Evolutionary conservation across 2,888 invertebrate species (phyloP), one percentile per base, ranked within the genome.

Genomic region (Baccha elongata): DNA sequence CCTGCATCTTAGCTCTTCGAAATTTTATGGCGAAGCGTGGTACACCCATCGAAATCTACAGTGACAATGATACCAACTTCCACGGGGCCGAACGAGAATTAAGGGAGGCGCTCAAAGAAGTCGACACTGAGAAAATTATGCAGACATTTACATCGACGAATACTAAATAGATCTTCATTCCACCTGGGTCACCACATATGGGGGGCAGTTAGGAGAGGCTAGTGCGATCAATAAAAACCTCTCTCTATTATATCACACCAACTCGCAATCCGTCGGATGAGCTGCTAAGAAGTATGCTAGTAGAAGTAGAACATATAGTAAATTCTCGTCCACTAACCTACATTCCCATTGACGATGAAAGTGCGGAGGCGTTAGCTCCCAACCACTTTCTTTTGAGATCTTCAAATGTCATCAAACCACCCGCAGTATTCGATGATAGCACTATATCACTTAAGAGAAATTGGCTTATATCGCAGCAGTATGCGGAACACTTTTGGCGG

Each of bases 81-180:
- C 50, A 50, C 7, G 50, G 50, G 6, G 50, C 50, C 6, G 13
- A 50, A 7, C 50, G 50, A 26, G 32, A 46, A 1, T n/a, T 68
- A 3, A 8, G 13, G 7, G 15, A 35, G 2, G 53, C 37, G 15
- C n/a, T 68, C 10, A 10, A 37, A 23, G 26, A 68, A 29, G 15
- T 68, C 10, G 23, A 65, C 23, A 48, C 11, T 21, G 13, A 48
- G 2, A 35, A 50, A 32, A 7, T 65, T 10, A 21, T 19, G 13
- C 17, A 48, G 40, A 42, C 13, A 8, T 53, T 68, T 40, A 13
- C 42, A 10, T 17, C 11, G 7, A n/a, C 46, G 15, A 13, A 35
- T 11, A 78, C 84, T 2, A 53, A 71, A 17, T 85, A 84, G 86
- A 62, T 67, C 4, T 86, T 86, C 50, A 85, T 76, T 15, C 83